phyloP scores from a whole-genome alignment of 2,797 vertebrate species.

The Myripristis jacobus region DNA sequence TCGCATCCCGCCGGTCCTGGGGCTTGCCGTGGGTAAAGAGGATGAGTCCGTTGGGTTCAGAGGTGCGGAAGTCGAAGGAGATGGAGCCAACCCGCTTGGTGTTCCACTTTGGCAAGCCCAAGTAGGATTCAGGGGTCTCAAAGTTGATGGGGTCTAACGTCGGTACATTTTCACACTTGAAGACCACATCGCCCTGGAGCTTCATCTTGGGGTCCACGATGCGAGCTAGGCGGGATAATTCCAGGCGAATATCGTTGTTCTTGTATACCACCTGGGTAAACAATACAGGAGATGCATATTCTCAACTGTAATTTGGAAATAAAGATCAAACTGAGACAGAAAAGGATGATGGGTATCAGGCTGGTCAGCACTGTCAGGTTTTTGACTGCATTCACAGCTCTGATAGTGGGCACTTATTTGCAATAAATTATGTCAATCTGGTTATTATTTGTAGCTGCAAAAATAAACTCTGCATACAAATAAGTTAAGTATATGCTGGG shows the following conservation, averaged over 20 bases:
- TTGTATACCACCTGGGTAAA: conserved; percentile 95
- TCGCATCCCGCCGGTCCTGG: conserved; percentile 91
- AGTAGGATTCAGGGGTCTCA: conserved; percentile 94
- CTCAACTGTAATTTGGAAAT: too few species aligned
- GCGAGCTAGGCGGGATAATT: conserved; percentile 95
- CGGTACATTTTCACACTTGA: conserved; percentile 97
- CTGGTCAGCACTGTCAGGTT: too few species aligned
- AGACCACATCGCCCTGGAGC: conserved; percentile 96
- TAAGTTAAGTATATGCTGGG: background rate
- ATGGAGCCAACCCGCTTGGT: conserved; percentile 98
- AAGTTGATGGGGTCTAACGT: conserved; percentile 98
- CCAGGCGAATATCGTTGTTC: conserved; percentile 98
- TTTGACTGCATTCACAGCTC: too few species aligned
- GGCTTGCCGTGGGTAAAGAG: conserved; percentile 97
- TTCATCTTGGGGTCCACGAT: conserved; percentile 99
- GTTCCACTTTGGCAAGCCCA: conserved; percentile 98
- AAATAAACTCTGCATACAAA: too few species aligned
- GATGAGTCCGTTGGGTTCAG: conserved; percentile 95
- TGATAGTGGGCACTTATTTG: too few species aligned
- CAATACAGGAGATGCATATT: background rate
- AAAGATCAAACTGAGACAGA: too few species aligned
- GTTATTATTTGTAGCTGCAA: too few species aligned
- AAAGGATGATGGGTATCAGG: too few species aligned
- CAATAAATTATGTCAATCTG: too few species aligned
- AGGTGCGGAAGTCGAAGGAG: conserved; percentile 97